A percentile compares a stretch with the other conserved stretches of the same genome.
phyloP scores from a whole-genome alignment of 2,113 vertebrate genomes.

The Empidonax traillii region DNA sequence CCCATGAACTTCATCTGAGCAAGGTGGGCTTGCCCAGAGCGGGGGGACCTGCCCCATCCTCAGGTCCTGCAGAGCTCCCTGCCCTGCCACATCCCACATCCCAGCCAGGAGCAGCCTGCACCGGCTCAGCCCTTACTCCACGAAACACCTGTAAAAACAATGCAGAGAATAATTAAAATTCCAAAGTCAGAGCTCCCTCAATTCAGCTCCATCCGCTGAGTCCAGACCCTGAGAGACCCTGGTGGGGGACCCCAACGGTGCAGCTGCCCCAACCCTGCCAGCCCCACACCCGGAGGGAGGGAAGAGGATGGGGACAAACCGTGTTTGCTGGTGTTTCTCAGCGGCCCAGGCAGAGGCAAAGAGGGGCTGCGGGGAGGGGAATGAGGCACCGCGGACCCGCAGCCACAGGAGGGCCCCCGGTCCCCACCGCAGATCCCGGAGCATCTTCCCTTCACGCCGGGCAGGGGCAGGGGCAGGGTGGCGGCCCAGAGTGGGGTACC shows the following conservation, averaged over 20 bases:
- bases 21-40: background rate
- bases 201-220: background rate
- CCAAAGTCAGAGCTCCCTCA: background rate
- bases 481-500: background rate
- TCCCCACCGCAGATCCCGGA: background rate
- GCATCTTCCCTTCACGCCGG: background rate
- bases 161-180: accelerated
- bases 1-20: background rate
- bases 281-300: background rate
- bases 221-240: background rate
- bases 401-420: slow-evolving; percentile 20
- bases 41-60: background rate
- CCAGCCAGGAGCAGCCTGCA: accelerated
- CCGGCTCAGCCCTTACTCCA: background rate
- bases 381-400: too few relatives aligned
- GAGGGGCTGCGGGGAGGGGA: background rate
- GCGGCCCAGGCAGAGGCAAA: background rate
- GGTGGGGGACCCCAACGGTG: background rate
- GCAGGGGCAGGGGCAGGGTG: background rate
- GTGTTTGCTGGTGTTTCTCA: accelerated
- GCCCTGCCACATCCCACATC: background rate
- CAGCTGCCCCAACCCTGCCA: background rate
- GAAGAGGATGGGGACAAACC: background rate
- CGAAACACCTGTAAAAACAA: background rate
- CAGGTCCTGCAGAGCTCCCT: background rate